phyloP scores from a whole-genome alignment of 2,797 vertebrate species.

The Pangasius krempfi region DNA sequence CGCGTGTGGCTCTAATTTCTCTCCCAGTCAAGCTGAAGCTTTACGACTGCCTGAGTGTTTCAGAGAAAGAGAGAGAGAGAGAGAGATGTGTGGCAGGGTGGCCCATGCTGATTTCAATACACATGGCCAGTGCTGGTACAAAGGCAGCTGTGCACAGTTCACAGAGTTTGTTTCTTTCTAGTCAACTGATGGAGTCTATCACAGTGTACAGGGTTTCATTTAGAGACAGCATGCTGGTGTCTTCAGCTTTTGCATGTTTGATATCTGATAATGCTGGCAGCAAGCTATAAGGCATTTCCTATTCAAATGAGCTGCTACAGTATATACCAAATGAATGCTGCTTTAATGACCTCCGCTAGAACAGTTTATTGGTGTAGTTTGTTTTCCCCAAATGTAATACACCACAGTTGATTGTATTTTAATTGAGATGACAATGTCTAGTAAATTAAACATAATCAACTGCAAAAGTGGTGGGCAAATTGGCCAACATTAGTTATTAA shows the following conservation, averaged over 20 bases:
- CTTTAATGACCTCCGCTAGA: not conserved
- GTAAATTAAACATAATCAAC: not conserved
- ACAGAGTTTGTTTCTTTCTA: not conserved
- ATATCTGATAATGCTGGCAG: not conserved
- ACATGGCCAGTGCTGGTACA: slow-evolving; percentile 6
- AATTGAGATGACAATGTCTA: not conserved
- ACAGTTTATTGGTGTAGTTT: not conserved
- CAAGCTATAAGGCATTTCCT: not conserved
- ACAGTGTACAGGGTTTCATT: not conserved
- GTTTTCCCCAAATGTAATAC: not conserved
- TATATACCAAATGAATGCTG: not conserved
- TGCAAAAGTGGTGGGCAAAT: not conserved
- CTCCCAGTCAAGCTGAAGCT: slow-evolving; percentile 37
- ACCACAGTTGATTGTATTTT: not conserved
- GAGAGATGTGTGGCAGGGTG: slow-evolving; percentile 40
- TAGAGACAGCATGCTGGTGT: not conserved
- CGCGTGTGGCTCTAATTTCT: slow-evolving; percentile 46
- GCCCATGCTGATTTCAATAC: slow-evolving; percentile 10
- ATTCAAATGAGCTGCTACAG: not conserved
- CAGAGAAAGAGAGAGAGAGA: slow-evolving; percentile 13
- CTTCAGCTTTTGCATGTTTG: not conserved
- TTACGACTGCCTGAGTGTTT: slow-evolving; percentile 36
- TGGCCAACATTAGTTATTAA: not conserved
- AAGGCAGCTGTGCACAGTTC: slow-evolving; percentile 9
- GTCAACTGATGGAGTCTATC: not conserved